Evolutionary conservation across 2,888 invertebrate genomes (phyloP).

Genomic region (Adineta ricciae): DNA sequence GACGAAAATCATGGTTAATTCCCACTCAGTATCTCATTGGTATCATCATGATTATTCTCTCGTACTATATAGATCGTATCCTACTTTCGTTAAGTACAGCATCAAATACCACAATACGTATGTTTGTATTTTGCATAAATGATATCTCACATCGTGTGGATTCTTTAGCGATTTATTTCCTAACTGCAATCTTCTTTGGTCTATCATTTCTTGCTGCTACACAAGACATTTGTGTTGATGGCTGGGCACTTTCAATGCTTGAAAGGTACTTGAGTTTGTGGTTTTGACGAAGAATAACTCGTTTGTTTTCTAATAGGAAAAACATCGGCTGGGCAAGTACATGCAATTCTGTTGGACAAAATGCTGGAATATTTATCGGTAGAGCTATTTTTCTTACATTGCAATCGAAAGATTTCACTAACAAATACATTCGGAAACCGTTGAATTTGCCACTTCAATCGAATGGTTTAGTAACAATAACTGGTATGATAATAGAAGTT

Average conservation of each 20-base stretch:
- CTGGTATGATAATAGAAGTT: conserved; percentile 42
- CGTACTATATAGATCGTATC: conserved; percentile 50
- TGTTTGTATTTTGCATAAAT: not conserved
- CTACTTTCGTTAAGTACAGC: not conserved
- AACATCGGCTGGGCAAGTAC: conserved; percentile 97
- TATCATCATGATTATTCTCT: conserved; percentile 69
- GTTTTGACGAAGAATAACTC: conserved; percentile 25
- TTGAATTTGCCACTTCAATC: conserved; percentile 56
- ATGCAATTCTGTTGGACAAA: conserved; percentile 95
- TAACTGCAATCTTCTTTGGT: conserved; percentile 76
- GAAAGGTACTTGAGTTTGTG: conserved; percentile 60
- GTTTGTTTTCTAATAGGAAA: conserved; percentile 56
- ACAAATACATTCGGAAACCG: conserved; percentile 66
- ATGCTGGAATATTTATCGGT: conserved; percentile 88
- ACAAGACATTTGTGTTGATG: conserved; percentile 98
- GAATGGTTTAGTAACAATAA: conserved; percentile 58
- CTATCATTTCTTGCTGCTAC: conserved; percentile 93
- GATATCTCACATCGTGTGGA: not conserved
- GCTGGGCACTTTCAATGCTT: conserved; percentile 97
- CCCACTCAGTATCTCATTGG: conserved; percentile 82
- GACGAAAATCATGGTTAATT: conserved; percentile 78
- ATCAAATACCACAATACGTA: not conserved
- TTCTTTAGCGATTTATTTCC: conserved; percentile 36
- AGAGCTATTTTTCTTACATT: conserved; percentile 89
- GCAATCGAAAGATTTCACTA: conserved; percentile 89